Conservation (phyloP, 2,113 vertebrate species). For the Phrynocephalus versicolor region DNA sequence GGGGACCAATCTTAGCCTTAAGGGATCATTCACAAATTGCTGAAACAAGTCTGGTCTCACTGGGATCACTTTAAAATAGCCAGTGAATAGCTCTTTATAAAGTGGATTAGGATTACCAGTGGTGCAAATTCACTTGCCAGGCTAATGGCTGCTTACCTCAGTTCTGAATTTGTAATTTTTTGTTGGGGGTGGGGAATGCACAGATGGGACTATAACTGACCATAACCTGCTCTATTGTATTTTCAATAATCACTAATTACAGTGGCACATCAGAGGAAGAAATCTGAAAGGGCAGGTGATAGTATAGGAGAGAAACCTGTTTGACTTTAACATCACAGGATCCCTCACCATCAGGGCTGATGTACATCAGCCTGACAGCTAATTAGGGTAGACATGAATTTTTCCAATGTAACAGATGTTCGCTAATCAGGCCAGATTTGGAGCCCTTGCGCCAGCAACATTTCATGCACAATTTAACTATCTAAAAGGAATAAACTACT, state of each 20-base stretch:
- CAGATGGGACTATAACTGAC: conserved; percentile 94
- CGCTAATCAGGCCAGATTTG: conserved; percentile 99
- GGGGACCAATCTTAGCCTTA: conserved; percentile 47
- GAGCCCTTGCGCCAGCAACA: conserved; percentile 97
- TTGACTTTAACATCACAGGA: conserved; percentile 89
- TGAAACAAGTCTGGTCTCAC: conserved; percentile 8
- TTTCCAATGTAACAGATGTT: conserved; percentile 99
- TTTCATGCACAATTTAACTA: conserved; percentile 99
- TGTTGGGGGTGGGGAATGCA: conserved; percentile 77
- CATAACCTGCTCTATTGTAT: conserved; percentile 93
- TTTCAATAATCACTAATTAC: conserved; percentile 96
- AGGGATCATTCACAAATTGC: conserved; percentile 13
- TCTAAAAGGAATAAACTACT: conserved; percentile 99
- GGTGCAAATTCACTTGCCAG: conserved; percentile 51
- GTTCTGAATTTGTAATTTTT: conserved; percentile 63
- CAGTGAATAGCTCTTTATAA: background rate
- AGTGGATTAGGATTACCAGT: conserved; percentile 59
- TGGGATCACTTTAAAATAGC: conserved; percentile 8
- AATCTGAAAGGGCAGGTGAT: conserved; percentile 93
- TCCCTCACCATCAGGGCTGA: conserved; percentile 98
- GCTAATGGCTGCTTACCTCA: conserved; percentile 51
- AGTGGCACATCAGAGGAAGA: conserved; percentile 82
- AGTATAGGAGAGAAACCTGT: conserved; percentile 96
- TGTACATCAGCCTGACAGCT: conserved; percentile 99
- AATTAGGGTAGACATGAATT: conserved; percentile 99